Base-by-base conservation (phyloP, 2,888 invertebrate genomes). In the Andrena hattorfiana region DNA sequence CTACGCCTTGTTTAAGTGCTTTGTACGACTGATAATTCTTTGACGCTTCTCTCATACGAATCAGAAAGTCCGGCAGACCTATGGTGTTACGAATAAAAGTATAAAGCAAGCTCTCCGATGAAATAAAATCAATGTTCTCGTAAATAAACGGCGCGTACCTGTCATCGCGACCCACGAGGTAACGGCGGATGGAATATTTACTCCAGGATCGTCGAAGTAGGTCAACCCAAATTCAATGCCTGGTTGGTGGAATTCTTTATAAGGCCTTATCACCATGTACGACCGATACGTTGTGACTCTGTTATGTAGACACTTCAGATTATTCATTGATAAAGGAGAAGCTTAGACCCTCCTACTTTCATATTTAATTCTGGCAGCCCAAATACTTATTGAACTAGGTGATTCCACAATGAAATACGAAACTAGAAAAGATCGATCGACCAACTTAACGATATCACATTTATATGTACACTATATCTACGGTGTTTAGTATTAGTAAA, bases 151-250 rank as follows among this genome's bases (percentile, higher is more conserved):
- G 32, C 32, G 84, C 89, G 88, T 90, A 95, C 95, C 95, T 88
- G 94, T 93, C 91, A 94, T 93, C 13, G 95, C 95, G 16, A 95
- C 97, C 97, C 98, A 98, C 0, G 96, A 95, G 30, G 96, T 96
- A 62, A 97, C 95, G 56, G 96, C 95, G 8, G 96, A 95, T 0
- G 98, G 97, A 89, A 98, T 96, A 67, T 96, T 96, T 2, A 96
- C 95, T 0, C 97, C 98, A 8, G 98, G 98, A 95, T 98, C 97
- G 93, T 98, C 98, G 94, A 97, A 98, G 94, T 98, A 98, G 0
- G 98, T 98, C 54, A 98, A 94, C 51, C 97, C 96, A 94, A 98
- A 98, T 93, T 98, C 97, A 90, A 97, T 95, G 13, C 97, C 97
- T 26, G 95, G 95, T 95, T 96, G 93, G 60, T 96, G 94, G 76